Evolutionary conservation across 2,797 vertebrate species (phyloP), one percentile per base, ranked within the genome.

Genomic region (Decapterus maruadsi): DNA sequence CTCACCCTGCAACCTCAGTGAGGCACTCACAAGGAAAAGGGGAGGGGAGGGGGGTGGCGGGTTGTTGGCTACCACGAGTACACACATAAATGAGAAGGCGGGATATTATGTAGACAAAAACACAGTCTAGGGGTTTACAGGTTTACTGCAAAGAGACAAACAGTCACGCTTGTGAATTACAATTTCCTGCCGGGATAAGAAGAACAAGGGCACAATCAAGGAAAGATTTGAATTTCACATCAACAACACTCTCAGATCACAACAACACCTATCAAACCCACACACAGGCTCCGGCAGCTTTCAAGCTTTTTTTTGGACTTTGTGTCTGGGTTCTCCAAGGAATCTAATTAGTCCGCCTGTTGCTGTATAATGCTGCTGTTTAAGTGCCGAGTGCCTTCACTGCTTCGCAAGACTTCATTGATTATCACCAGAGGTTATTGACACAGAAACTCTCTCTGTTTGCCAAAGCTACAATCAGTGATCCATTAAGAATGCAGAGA

Each of bases 391-490:
- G 45, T 69, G 48, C 53, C 56, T 64, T 69, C 51, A 22, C 66
- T 60, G 45, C 72, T 76, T 46, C 0, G 1, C 60, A 26, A 80
- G 74, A 78, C 68, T 77, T 82, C 62, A 86, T 77, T 75, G 82
- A 90, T 87, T 79, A 73, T 45, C 69, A 77, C 75, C 60, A 75
- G 76, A 74, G 66, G 83, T 81, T 67, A 70, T 63, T 42, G 72
- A 75, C 4, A 22, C 63, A 75, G 74, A 76, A 81, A 65, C 73
- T 78, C 68, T 19, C 19, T 26, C n/a, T 42, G 50, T 87, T 86
- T 86, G 85, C 70, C 67, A 50, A 72, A 81, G 72, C 73, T 68
- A 66, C 51, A 85, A 85, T 86, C 88, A 84, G 80, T 80, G 67
- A 83, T 43, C 81, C 77, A 78, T 84, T 84, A 78, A 74, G 73